A percentile compares a stretch with the other conserved stretches of the same genome.
Evolutionary conservation across 2,888 invertebrate genomes (phyloP).

Genomic region (Calliphora vomitoria): DNA sequence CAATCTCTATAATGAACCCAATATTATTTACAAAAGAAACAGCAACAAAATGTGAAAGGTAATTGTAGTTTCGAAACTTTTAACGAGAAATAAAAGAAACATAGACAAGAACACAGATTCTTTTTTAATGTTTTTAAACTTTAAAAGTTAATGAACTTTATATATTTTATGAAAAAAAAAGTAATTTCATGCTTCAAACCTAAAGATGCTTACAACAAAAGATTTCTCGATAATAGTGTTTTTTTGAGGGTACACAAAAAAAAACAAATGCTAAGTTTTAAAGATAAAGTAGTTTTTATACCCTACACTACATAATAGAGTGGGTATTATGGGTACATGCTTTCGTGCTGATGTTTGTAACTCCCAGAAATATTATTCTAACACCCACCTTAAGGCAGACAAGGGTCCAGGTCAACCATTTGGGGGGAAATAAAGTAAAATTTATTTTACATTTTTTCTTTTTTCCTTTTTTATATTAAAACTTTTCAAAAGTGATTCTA

Average conservation of each 20-base stretch:
- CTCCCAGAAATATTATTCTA: too few species aligned
- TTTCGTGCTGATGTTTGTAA: too few species aligned
- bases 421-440: too few species aligned
- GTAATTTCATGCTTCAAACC: background rate
- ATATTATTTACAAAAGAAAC: conserved; percentile 23
- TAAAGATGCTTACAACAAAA: background rate
- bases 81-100: conserved; percentile 6
- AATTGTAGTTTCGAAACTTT: conserved; percentile 46
- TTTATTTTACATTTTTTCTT: too few species aligned
- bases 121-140: background rate
- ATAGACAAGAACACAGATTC: background rate
- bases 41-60: conserved; percentile 67
- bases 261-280: background rate
- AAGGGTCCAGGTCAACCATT: too few species aligned
- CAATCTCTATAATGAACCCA: conserved; percentile 17
- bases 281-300: too few species aligned
- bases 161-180: background rate
- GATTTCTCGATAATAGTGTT: background rate
- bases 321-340: too few species aligned
- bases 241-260: background rate
- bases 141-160: conserved; percentile 43
- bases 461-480: too few species aligned
- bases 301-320: too few species aligned
- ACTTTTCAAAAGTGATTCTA: too few species aligned
- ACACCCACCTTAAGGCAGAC: too few species aligned